Base-by-base conservation (phyloP, 2,888 invertebrate species). In the Caradrina kadenii region DNA sequence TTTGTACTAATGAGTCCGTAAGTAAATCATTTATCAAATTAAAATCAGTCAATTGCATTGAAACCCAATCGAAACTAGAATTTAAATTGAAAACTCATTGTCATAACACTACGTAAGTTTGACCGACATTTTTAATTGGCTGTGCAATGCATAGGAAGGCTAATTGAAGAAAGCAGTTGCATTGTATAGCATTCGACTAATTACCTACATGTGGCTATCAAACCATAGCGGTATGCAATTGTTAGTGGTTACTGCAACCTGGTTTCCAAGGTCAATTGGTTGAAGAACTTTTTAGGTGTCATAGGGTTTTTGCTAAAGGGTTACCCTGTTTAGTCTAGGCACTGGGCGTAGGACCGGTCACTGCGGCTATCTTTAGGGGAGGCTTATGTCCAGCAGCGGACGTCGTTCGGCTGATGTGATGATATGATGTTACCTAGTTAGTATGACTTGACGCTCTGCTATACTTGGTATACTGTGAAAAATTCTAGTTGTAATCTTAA, bases 81-180 rank as follows among this genome's bases (percentile, higher is more conserved):
- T 59, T 49, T 21, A 21, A 60, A 76, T 76, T 55, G 53, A 58
- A 62, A 66, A 62, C 2, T 50, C 62, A 58, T 61, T 66, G 55
- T 62, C 62, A 64, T 50, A 54, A 66, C 50, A 58, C 53, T 0
- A 48, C 59, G 63, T 68, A 77, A 69, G 63, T 71, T 61, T 68
- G 80, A 80, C 80, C 80, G 77, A 80, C 55, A 56, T 81, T 73
- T 73, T 76, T 81, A 79, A 79, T 81, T 76, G 69, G 4, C 62
- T 63, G 11, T 53, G 66, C 65, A 72, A 69, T 49, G 59, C 63
- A 19, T 71, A 67, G 67, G 50, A 54, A 65, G 59, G 68, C 63
- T 79, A 76, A 76, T 76, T 80, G 69, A 82, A 82, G 82, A 82
- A 82, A 82, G 79, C 63, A 71, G 59, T 63, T 62, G 67, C 59